Evolutionary conservation across 2,113 vertebrate species (phyloP), one percentile per base, ranked within the genome.

Genomic region (Ophiodon elongatus): DNA sequence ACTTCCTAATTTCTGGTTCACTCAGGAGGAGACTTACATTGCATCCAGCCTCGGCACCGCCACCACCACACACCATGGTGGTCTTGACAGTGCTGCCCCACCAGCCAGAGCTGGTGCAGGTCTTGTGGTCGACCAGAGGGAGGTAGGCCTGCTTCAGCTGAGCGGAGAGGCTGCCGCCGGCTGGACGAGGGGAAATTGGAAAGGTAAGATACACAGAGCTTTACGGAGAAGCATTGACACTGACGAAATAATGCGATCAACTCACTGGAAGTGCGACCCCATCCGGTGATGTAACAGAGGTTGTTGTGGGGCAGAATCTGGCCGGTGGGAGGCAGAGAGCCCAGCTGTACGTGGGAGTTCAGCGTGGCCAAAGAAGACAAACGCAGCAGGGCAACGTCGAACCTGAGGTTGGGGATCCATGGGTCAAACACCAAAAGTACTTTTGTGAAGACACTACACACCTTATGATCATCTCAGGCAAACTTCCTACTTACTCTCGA

Each of bases 61-160:
- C 96, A 0, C 96, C 97, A 0, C 91, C 97, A 0, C 97, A 98
- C 85, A 98, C 94, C 97, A 97, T 97, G 91, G 78, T 95, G 63
- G 0, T 79, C 80, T 95, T 97, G 35, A 97, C 92, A 0, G 76
- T 84, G 86, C 92, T 92, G 73, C 97, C 96, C 97, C 97, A 98
- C 94, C 96, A 97, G 68, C 45, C 52, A 0, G 57, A 0, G 6
- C 88, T 89, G 84, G 94, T 92, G 92, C 97, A 97, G 87, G 27
- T 95, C 29, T 76, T 4, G 21, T 96, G 79, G 84, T 84, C 88
- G 31, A 97, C 94, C 4, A 94, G 17, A 4, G 96, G 96, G 73
- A 97, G 95, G 77, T 90, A 92, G 0, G 96, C 97, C 92, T 97
- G 90, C 83, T 96, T 95, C 89, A 98, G 94, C 76, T 92, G 79